phyloP scores from a whole-genome alignment of 2,797 vertebrate species.

The Malurus splendens region DNA sequence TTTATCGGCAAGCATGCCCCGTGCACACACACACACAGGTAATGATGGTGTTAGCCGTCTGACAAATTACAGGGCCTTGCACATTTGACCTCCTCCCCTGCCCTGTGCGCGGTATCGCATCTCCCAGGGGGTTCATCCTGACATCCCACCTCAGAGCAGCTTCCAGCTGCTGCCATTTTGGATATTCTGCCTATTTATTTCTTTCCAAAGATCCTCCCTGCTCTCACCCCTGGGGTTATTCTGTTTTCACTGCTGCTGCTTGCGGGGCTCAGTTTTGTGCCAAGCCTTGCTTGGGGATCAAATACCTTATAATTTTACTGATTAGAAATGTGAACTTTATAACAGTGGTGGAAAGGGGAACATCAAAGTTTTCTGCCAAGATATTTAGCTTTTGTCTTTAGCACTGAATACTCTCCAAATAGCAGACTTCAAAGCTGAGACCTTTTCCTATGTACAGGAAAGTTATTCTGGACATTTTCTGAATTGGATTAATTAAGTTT shows the following conservation, averaged over 20 bases:
- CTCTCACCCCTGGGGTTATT: neutral
- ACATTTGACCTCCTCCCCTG: slow-evolving; percentile 50
- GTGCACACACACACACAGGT: neutral
- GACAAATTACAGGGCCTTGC: slow-evolving; percentile 43
- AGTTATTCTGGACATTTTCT: neutral
- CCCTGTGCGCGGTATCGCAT: slow-evolving; percentile 10
- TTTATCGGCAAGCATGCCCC: neutral
- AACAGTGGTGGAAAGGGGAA: neutral
- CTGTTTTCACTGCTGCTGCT: neutral
- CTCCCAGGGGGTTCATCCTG: slow-evolving; percentile 38
- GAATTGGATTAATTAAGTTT: neutral
- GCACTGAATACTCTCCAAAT: neutral
- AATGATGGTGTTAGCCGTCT: slow-evolving; percentile 51
- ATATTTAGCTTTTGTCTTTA: neutral
- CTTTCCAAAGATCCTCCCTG: neutral
- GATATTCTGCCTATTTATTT: slow-evolving; percentile 28
- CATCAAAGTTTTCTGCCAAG: neutral
- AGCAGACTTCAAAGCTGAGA: neutral
- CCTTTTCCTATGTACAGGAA: neutral
- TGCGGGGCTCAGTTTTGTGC: neutral
- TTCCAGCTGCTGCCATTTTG: slow-evolving; percentile 55
- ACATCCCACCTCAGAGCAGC: slow-evolving; percentile 26
- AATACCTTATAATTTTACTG: neutral
- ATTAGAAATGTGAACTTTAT: neutral
- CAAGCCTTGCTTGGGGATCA: neutral